Conservation (phyloP, 2,888 invertebrate genomes). For the Oxytorus armatus region DNA sequence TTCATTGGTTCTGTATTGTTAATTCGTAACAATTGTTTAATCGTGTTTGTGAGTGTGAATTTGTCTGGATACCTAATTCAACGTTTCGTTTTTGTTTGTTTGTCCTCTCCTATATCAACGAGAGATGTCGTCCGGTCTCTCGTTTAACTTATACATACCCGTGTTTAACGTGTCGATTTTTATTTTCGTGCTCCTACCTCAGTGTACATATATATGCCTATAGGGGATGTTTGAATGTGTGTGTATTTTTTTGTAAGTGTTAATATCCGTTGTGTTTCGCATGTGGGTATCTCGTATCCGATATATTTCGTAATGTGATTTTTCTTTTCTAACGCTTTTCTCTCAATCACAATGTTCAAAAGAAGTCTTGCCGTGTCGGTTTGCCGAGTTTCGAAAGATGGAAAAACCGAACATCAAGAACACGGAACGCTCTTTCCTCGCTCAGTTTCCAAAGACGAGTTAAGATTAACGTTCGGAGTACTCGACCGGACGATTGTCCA, state of each 20-base stretch:
- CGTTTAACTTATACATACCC: conserved; percentile 16
- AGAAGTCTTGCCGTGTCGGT: conserved; percentile 69
- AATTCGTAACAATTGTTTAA: conserved; percentile 62
- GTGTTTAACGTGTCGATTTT: conserved; percentile 40
- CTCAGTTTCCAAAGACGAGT: conserved; percentile 13
- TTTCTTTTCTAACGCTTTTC: conserved; percentile 67
- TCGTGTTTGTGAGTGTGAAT: conserved; percentile 20
- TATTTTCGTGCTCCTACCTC: conserved; percentile 48
- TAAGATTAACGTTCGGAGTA: conserved; percentile 11
- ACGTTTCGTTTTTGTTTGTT: conserved; percentile 22
- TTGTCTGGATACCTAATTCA: conserved; percentile 51
- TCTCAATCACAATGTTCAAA: conserved; percentile 78
- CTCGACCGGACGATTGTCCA: conserved; percentile 2
- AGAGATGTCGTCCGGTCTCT: conserved; percentile 26
- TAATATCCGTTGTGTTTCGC: conserved; percentile 34
- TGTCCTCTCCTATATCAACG: neutral
- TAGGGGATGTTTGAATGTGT: conserved; percentile 33
- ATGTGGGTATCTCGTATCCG: conserved; percentile 56
- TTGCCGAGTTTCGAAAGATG: conserved; percentile 61
- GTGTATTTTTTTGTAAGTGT: conserved; percentile 22
- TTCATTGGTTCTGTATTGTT: conserved; percentile 66
- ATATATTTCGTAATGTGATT: conserved; percentile 54
- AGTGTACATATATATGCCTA: conserved; percentile 10
- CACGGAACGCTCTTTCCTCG: neutral
- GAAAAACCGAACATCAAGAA: neutral